phyloP scores from a whole-genome alignment of 1,140 invertebrate species.

The Doryteuthis pealeii region DNA sequence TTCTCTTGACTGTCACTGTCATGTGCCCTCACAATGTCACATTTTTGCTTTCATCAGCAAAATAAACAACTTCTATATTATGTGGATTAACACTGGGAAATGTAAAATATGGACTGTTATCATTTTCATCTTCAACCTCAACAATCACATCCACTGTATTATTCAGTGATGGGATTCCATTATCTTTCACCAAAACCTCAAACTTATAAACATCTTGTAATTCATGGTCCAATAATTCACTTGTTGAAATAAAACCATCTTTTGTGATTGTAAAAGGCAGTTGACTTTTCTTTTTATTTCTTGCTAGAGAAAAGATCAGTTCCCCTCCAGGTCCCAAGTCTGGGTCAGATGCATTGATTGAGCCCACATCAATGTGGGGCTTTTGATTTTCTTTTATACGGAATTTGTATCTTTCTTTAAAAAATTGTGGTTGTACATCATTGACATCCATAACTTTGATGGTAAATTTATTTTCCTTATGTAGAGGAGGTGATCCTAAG shows the following conservation, averaged over 20 bases:
- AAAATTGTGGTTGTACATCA: background rate
- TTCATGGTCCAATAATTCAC: conserved; percentile 22
- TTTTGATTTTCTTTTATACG: background rate
- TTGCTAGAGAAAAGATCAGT: conserved; percentile 29
- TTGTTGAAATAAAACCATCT: conserved; percentile 27
- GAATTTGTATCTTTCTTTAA: background rate
- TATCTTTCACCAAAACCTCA: conserved; percentile 20
- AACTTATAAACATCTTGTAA: conserved; percentile 21
- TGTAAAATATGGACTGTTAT: conserved; percentile 23
- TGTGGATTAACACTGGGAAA: conserved; percentile 17
- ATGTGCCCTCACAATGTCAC: conserved; percentile 28
- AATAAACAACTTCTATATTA: background rate
- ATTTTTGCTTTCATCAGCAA: background rate
- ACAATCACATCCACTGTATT: conserved; percentile 22
- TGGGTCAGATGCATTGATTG: conserved; percentile 36
- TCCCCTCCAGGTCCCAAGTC: conserved; percentile 40
- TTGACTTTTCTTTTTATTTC: background rate
- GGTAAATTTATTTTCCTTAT: conserved; percentile 20
- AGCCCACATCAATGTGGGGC: background rate
- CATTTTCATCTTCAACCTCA: conserved; percentile 25
- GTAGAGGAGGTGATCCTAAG: conserved; percentile 36
- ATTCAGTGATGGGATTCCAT: conserved; percentile 22
- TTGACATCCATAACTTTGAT: background rate
- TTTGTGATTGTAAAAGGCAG: conserved; percentile 23
- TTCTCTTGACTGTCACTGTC: conserved; percentile 39